Base-by-base conservation (phyloP, 2,113 vertebrate species). In the Spizaetus ornatus region DNA sequence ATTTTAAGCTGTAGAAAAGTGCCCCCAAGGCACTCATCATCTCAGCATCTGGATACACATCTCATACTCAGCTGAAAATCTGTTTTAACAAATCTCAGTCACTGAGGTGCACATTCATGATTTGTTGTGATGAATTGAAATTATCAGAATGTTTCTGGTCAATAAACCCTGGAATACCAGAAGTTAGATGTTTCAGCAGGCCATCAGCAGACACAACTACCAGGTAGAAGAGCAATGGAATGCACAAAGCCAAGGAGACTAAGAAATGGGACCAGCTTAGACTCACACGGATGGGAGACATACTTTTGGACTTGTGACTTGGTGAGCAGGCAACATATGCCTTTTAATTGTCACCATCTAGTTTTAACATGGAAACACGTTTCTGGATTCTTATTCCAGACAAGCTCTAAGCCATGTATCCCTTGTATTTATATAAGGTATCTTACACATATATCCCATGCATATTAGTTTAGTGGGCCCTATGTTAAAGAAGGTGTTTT, bases 1-100 rank as follows among this genome's bases (percentile, higher is more conserved):
- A 91, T 90, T 70, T 87, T 86, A 85, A 82, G 48, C 65, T 79
- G 38, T n/a, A 86, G 19, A 52, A 73, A 70, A 66, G 36, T 84
- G 43, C 7, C 95, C 79, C 79, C 86, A 67, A 81, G 81, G 25
- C 38, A 53, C 48, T 88, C 55, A 62, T 86, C 55, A 86, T 66
- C 55, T 45, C 67, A 97, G 52, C 80, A 89, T 94, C 86, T 88
- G 73, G 61, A 90, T 74, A 47, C 23, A 66, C n/a, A 53, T 62
- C n/a, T 76, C 32, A 48, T 22, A 55, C 76, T 88, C 20, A 61
- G 62, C 18, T 45, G 56, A 93, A 95, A 95, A 69, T 62, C 70
- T 70, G 9, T 48, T 97, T 69, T 65, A 90, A 66, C 36, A 80
- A 59, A 86, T 58, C 38, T 63, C 69, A 82, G 40, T 55, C 66